phyloP scores from a whole-genome alignment of 2,797 vertebrate genomes.

The Dermochelys coriacea region DNA sequence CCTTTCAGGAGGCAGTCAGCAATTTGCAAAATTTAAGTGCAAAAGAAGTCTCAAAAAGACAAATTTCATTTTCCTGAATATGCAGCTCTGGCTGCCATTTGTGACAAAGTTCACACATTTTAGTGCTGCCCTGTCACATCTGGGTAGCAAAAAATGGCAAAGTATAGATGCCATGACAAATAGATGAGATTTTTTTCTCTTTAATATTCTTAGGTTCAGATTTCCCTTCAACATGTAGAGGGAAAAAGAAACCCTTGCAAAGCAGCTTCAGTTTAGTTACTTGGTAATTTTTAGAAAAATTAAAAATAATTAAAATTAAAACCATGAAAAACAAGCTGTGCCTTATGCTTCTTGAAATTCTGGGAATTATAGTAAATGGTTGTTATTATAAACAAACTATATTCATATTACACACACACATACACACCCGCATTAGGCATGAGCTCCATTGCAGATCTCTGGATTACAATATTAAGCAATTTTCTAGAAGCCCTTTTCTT shows the following conservation, averaged over 20 bases:
- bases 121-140: constrained; percentile 74
- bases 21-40: constrained; percentile 65
- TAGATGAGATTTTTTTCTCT: constrained; percentile 73
- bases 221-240: constrained; percentile 71
- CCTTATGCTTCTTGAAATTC: constrained; percentile 18
- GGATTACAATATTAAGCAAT: not conserved
- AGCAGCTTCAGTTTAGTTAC: constrained; percentile 57
- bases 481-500: not conserved
- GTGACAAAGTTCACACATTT: constrained; percentile 75
- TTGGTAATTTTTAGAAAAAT: constrained; percentile 34
- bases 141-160: constrained; percentile 75
- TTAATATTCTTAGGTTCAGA: constrained; percentile 68
- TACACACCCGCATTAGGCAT: not conserved
- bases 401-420: not conserved
- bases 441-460: not conserved
- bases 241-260: constrained; percentile 61
- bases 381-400: constrained; percentile 4
- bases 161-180: constrained; percentile 75
- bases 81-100: constrained; percentile 71
- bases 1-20: constrained; percentile 61
- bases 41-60: constrained; percentile 69
- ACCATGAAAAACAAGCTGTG: constrained; percentile 50
- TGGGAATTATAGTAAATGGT: not conserved
- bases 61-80: constrained; percentile 72
- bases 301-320: constrained; percentile 59